A percentile compares a stretch with the other conserved stretches of the same genome.
These are phyloP conservation scores for Vanacampus margaritifer DNA, from an alignment of 2,113 vertebrate genomes.

Conservation along the genomic window DNA sequence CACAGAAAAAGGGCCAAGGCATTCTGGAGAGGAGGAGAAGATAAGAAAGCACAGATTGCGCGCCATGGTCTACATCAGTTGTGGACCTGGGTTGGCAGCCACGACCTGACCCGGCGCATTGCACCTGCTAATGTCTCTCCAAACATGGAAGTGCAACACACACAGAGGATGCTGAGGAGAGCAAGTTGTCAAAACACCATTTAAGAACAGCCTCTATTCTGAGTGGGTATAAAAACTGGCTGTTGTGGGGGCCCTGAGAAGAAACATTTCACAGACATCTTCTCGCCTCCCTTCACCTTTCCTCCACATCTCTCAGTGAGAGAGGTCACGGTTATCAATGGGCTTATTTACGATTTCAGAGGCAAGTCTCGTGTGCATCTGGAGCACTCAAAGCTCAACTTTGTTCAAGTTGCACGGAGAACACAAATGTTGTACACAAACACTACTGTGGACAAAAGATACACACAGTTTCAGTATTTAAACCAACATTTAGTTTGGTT, in stretches of 20 bases:
- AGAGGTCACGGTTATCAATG: slow-evolving; percentile 56
- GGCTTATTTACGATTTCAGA: slow-evolving; percentile 52
- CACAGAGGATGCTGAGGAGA: slow-evolving; percentile 18
- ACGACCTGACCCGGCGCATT: slow-evolving; percentile 46
- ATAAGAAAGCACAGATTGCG: slow-evolving; percentile 31
- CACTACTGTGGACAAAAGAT: neutral
- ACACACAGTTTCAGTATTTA: neutral
- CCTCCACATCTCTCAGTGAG: slow-evolving; percentile 31
- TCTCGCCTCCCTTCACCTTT: slow-evolving; percentile 27
- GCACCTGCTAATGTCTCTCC: slow-evolving; percentile 37
- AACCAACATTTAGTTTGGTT: too few species aligned
- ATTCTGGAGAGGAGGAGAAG: slow-evolving; percentile 15
- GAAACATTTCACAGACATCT: slow-evolving; percentile 34
- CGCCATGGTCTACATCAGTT: slow-evolving; percentile 28
- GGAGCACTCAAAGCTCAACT: slow-evolving; percentile 19
- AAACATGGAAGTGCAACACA: slow-evolving; percentile 25
- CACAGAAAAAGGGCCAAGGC: neutral
- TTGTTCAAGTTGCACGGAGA: slow-evolving; percentile 36
- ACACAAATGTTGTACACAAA: slow-evolving; percentile 24
- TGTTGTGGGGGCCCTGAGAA: slow-evolving; percentile 22
- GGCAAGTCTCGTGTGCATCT: slow-evolving; percentile 39
- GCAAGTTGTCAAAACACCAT: neutral
- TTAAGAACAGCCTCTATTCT: neutral
- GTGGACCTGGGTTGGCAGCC: slow-evolving; percentile 44
- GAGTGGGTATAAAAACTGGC: slow-evolving; percentile 1